Percentiles rank a stretch among this genome's conserved stretches.
These are phyloP conservation scores for Neuroterus valhalla DNA, from an alignment of 1,140 invertebrate species.

Conservation along the genomic window DNA sequence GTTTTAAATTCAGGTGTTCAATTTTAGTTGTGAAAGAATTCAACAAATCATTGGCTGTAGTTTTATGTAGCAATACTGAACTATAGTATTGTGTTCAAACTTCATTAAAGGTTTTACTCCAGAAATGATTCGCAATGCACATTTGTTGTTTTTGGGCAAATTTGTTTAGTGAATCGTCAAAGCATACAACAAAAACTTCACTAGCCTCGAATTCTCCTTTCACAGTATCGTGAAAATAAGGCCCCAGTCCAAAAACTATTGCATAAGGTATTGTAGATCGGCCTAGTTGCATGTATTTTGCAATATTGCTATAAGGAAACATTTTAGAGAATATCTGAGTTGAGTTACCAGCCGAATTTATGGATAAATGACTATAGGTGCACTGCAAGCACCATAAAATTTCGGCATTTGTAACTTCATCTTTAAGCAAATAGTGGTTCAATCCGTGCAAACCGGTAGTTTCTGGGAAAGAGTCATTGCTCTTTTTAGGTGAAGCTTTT, in stretches of 20 bases:
- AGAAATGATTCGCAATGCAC: conserved; percentile 38
- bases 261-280: not conserved
- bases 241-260: conserved; percentile 2
- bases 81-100: conserved; percentile 48
- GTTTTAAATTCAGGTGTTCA: too few species aligned
- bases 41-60: too few species aligned
- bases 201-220: conserved; percentile 31
- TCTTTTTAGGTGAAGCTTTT: too few species aligned
- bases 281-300: not conserved
- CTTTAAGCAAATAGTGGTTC: too few species aligned
- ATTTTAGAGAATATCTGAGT: not conserved
- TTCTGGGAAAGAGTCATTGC: too few species aligned
- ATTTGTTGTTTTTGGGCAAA: conserved; percentile 44
- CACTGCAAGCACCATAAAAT: not conserved
- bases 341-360: not conserved
- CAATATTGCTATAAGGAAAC: too few species aligned
- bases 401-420: too few species aligned
- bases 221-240: conserved; percentile 4
- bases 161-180: conserved; percentile 34
- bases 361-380: not conserved
- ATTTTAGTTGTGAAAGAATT: too few species aligned
- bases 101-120: too few species aligned
- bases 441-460: too few species aligned
- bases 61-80: not conserved
- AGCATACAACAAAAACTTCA: conserved; percentile 45